Conservation (phyloP, 2,888 invertebrate species). For the Tenthredo amoena region DNA sequence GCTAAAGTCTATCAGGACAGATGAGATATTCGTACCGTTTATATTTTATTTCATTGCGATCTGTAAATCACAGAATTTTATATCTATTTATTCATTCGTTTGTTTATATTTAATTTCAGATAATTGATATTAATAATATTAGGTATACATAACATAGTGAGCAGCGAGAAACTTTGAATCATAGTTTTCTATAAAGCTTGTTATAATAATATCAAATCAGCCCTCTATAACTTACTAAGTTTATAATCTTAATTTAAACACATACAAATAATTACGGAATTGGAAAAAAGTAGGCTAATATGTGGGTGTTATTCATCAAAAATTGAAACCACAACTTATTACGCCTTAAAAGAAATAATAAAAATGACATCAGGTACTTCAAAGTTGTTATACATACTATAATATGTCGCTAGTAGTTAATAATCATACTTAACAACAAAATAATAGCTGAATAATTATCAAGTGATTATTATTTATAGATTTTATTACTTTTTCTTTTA, state of each 20-base stretch:
- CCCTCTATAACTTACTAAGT: not conserved
- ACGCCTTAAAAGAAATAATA: not conserved
- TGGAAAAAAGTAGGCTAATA: not conserved
- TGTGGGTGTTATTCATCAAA: not conserved
- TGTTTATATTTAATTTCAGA: not conserved
- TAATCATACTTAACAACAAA: not conserved
- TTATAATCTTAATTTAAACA: not conserved
- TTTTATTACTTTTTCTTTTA: not conserved
- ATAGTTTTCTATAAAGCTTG: not conserved
- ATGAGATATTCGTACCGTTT: not conserved
- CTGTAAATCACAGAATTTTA: not conserved
- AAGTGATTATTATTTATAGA: not conserved
- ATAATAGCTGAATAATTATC: not conserved
- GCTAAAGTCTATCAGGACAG: conserved; percentile 1
- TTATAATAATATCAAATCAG: not conserved
- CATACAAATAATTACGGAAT: not conserved
- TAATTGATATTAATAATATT: not conserved
- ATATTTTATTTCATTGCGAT: conserved; percentile 5
- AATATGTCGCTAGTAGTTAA: conserved; percentile 2
- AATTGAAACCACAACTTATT: not conserved
- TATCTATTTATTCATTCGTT: not conserved
- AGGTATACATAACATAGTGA: not conserved
- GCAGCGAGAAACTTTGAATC: not conserved
- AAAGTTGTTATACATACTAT: conserved; percentile 24
- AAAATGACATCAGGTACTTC: conserved; percentile 42